These are phyloP conservation scores for Apotomis capreana DNA, from an alignment of 2,888 invertebrate species.

Conservation along the genomic window DNA sequence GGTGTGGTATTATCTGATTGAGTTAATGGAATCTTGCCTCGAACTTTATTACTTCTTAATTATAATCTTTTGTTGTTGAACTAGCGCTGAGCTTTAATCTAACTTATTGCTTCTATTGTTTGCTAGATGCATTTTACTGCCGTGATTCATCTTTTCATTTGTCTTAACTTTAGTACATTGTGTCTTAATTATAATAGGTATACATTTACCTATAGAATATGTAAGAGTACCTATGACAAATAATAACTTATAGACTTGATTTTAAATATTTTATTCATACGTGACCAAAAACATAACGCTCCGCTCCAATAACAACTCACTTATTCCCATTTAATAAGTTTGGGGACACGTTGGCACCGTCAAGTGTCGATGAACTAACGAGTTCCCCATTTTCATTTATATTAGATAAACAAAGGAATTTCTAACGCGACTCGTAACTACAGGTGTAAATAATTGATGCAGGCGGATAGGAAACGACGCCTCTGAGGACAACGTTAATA, in stretches of 20 bases:
- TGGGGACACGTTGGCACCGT: neutral
- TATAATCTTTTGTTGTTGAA: conserved; percentile 26
- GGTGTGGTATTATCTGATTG: conserved; percentile 39
- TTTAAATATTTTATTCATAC: too few species aligned
- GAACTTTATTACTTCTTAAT: conserved; percentile 35
- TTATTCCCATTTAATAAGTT: neutral
- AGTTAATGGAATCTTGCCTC: conserved; percentile 36
- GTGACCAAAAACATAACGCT: neutral
- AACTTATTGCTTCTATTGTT: conserved; percentile 8
- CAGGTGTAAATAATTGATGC: conserved; percentile 31
- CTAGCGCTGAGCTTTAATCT: conserved; percentile 9
- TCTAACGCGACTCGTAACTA: conserved; percentile 36
- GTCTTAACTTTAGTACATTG: neutral
- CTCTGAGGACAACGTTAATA: conserved; percentile 61
- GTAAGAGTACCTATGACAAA: too few species aligned
- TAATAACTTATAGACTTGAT: too few species aligned
- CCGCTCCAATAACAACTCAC: neutral
- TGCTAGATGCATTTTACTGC: neutral
- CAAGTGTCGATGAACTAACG: conserved; percentile 13
- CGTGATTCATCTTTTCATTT: neutral
- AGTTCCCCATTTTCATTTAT: conserved; percentile 1
- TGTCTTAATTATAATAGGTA: too few species aligned
- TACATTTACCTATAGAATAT: too few species aligned
- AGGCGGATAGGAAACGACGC: conserved; percentile 29
- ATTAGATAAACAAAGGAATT: conserved; percentile 26